Evolutionary conservation across 2,888 invertebrate genomes (phyloP), one percentile per base, ranked within the genome.

Genomic region (Muschampia plurimacula): DNA sequence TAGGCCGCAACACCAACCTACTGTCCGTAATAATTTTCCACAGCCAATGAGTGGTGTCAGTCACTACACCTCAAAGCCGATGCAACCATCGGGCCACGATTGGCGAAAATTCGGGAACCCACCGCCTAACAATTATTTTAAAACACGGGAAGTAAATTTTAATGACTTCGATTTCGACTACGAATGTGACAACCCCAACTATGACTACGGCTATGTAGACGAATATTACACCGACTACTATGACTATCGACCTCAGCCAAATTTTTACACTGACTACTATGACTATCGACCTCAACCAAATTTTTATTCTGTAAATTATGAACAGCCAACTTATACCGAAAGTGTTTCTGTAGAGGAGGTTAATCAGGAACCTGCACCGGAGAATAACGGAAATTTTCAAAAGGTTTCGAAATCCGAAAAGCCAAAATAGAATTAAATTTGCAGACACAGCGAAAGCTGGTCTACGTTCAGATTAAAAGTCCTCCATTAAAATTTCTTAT

Each of bases 81-180:
- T 68, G 72, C 52, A 64, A 57, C 13, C 13, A 63, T 39, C 67
- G 9, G 74, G 74, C 0, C 76, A 77, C 44, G 76, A 80, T 71
- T 79, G 79, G 79, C n/a, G 41, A 15, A 77, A 63, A 62, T 72
- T 46, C 2, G 78, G 78, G 0, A 79, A 80, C 67, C 78, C 80
- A 32, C 77, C 78, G 0, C 79, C 77, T 0, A 71, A 63, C 22
- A 78, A 80, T 41, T 79, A 81, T 72, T 79, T 80, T 73, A 78
- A 80, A 73, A 73, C 75, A 12, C 64, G 75, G 0, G 78, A 79
- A 60, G 52, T 78, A 22, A 78, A 81, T 72, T 72, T 77, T 32
- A 78, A 77, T 60, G 65, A 78, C 22, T 57, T 41, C 41, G 41
- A 41, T 9, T 41, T 49, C n/a, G 49, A 49, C 49, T 49, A 49